Evolutionary conservation across 2,888 invertebrate genomes (phyloP).

Genomic region (Cheilosia pagana): DNA sequence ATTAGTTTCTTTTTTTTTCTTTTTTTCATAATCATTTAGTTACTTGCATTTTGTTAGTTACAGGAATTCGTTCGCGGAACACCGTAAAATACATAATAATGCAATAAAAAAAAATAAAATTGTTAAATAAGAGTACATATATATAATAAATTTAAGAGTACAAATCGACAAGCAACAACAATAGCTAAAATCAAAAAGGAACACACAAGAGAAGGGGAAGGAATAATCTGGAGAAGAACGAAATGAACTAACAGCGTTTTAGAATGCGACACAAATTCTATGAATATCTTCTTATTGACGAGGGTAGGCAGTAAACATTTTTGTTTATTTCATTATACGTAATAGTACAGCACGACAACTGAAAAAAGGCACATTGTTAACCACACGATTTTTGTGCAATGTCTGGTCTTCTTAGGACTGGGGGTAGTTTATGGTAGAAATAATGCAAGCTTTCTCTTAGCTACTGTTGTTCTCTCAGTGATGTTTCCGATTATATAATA

Average conservation of each 20-base stretch:
- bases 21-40: slow-evolving; percentile 47
- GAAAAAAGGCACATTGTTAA: slow-evolving; percentile 74
- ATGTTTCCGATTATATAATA: slow-evolving; percentile 51
- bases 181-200: slow-evolving; percentile 66
- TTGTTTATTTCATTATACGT: slow-evolving; percentile 40
- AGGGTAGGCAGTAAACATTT: slow-evolving; percentile 50
- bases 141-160: slow-evolving; percentile 50
- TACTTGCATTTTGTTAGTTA: slow-evolving; percentile 65
- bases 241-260: neutral
- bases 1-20: slow-evolving; percentile 52
- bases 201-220: neutral
- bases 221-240: neutral
- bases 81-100: slow-evolving; percentile 64
- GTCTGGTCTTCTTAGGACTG: slow-evolving; percentile 52
- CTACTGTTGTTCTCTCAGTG: slow-evolving; percentile 71
- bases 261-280: slow-evolving; percentile 8
- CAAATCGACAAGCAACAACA: slow-evolving; percentile 72
- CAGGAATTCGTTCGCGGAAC: slow-evolving; percentile 72
- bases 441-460: slow-evolving; percentile 62
- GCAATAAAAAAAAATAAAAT: slow-evolving; percentile 35
- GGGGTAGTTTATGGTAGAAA: slow-evolving; percentile 57
- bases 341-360: slow-evolving; percentile 67
- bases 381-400: slow-evolving; percentile 68
- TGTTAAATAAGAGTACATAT: slow-evolving; percentile 44
- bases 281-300: slow-evolving; percentile 29